phyloP scores from a whole-genome alignment of 1,140 invertebrate genomes.

The Tetranychus urticae region DNA sequence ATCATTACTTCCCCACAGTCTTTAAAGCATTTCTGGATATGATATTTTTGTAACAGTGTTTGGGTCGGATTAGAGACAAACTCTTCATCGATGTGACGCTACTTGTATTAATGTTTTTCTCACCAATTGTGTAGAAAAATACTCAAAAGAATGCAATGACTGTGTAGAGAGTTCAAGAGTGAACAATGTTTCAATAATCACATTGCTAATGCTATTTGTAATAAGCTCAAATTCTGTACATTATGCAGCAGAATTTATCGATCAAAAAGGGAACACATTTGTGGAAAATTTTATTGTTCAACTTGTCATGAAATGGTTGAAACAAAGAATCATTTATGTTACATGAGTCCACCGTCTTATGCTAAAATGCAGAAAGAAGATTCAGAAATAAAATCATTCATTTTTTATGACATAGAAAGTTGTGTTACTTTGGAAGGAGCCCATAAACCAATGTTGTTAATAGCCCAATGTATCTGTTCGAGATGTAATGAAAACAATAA shows the following conservation, averaged over 20 bases:
- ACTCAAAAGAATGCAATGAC: neutral
- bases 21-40: neutral
- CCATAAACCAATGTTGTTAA: neutral
- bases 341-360: neutral
- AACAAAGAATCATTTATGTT: neutral
- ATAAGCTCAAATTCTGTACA: neutral
- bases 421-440: neutral
- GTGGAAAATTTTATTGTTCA: neutral
- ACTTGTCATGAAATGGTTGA: neutral
- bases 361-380: neutral
- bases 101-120: neutral
- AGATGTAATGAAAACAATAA: neutral
- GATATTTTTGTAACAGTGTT: too few relatives aligned
- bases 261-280: neutral
- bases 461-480: neutral
- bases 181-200: neutral
- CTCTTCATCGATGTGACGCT: too few relatives aligned
- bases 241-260: neutral
- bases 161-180: neutral
- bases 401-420: neutral
- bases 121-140: too few relatives aligned
- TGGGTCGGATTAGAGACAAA: too few relatives aligned
- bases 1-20: neutral
- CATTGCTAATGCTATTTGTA: neutral
- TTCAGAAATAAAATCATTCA: neutral